phyloP scores from a whole-genome alignment of 2,888 invertebrate genomes.

The Allacma fusca region DNA sequence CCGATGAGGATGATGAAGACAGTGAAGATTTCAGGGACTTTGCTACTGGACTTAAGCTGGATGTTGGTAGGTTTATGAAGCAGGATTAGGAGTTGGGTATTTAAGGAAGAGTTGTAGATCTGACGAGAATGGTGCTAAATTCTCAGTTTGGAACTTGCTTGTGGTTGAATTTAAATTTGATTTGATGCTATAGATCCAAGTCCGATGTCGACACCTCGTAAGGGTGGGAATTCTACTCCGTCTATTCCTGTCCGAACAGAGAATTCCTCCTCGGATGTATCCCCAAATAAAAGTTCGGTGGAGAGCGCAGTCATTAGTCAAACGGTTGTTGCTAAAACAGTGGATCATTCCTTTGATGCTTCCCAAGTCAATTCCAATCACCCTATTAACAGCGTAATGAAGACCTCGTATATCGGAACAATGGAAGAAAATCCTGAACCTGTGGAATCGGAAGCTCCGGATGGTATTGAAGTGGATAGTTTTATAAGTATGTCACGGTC shows the following conservation, averaged over 20 bases:
- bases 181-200: conserved; percentile 47
- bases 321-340: no score
- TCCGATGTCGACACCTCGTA: conserved; percentile 50
- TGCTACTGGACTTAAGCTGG: conserved; percentile 53
- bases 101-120: no score
- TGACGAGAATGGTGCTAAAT: no score
- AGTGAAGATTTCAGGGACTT: conserved; percentile 53
- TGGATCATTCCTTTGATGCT: no score
- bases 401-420: conserved; percentile 36
- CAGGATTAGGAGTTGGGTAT: no score
- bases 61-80: conserved; percentile 49
- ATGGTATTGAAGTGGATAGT: background rate
- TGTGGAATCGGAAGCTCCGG: background rate
- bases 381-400: conserved; percentile 18
- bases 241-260: no score
- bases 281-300: no score
- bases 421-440: background rate
- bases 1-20: conserved; percentile 57
- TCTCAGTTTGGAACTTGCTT: background rate
- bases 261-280: no score
- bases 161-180: background rate
- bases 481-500: background rate
- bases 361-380: no score
- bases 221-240: conserved; percentile 29
- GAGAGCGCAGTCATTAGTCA: no score